Conservation (phyloP, 1,140 invertebrate species). For the Melanaphis sacchari region DNA sequence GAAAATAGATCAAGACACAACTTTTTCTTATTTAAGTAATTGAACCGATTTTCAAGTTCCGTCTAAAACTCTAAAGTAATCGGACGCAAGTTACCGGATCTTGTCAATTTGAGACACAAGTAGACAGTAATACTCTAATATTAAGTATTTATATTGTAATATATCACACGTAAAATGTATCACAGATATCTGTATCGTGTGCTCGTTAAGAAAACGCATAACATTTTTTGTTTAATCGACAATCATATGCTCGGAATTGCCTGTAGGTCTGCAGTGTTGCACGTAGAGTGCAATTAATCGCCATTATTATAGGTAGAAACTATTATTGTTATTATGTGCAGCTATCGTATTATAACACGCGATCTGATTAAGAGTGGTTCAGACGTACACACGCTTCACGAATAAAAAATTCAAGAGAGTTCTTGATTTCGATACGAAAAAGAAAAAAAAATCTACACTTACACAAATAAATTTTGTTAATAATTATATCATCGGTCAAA, state of each 20-base stretch:
- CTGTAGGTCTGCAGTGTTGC: background rate
- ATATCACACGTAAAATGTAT: background rate
- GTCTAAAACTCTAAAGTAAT: background rate
- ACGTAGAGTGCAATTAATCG: slow-evolving; percentile 2
- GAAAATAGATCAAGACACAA: background rate
- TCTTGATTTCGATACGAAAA: background rate
- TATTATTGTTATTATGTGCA: background rate
- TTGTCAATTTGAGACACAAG: background rate
- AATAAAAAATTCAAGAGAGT: background rate
- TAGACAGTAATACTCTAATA: background rate
- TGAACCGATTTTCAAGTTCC: background rate
- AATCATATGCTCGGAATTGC: background rate
- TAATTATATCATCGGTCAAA: background rate
- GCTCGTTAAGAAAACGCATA: background rate
- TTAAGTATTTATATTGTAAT: background rate
- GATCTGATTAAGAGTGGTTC: background rate
- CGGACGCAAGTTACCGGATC: background rate
- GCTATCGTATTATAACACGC: background rate
- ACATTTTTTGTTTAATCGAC: background rate
- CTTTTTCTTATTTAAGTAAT: background rate
- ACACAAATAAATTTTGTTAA: background rate
- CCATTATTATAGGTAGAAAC: background rate
- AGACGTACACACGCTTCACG: background rate
- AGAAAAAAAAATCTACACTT: background rate
- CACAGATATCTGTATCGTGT: background rate